phyloP scores from a whole-genome alignment of 2,888 invertebrate genomes.

The Nycteola revayana region DNA sequence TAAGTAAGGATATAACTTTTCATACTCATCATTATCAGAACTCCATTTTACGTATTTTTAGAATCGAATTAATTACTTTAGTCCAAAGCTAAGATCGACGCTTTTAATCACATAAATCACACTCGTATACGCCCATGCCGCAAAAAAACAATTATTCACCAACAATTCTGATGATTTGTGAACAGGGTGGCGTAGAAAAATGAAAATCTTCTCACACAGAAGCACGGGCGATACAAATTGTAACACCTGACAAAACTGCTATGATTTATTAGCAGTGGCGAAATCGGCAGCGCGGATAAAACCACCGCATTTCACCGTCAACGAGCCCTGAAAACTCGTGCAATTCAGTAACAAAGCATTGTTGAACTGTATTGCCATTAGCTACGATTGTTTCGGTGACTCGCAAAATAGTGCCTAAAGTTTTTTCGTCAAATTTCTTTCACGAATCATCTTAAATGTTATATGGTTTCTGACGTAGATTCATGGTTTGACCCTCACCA shows the following conservation, averaged over 20 bases:
- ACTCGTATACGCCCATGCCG: constrained; percentile 8
- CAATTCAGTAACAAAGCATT: constrained; percentile 44
- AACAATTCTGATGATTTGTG: constrained; percentile 35
- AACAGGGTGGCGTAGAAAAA: constrained; percentile 31
- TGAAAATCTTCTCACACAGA: constrained; percentile 42
- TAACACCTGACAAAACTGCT: constrained; percentile 57
- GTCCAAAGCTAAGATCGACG: no score
- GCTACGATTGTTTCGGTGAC: constrained; percentile 37
- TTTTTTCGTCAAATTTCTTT: constrained; percentile 5
- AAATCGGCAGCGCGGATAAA: constrained; percentile 49
- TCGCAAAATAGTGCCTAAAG: constrained; percentile 11
- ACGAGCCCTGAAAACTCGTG: constrained; percentile 40
- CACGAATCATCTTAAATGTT: background rate
- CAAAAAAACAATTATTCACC: constrained; percentile 35
- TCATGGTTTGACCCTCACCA: no score
- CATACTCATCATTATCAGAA: no score
- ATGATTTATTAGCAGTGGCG: constrained; percentile 54
- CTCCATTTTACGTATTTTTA: no score
- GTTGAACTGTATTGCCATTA: constrained; percentile 43
- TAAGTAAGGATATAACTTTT: no score
- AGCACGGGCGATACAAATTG: constrained; percentile 48
- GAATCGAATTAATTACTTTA: no score
- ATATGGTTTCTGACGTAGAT: no score
- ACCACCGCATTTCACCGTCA: constrained; percentile 43
- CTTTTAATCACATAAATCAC: constrained; percentile 22